Base-by-base conservation (phyloP, 92 coral and sea anemone genomes). In the Pocillopora meandrina region DNA sequence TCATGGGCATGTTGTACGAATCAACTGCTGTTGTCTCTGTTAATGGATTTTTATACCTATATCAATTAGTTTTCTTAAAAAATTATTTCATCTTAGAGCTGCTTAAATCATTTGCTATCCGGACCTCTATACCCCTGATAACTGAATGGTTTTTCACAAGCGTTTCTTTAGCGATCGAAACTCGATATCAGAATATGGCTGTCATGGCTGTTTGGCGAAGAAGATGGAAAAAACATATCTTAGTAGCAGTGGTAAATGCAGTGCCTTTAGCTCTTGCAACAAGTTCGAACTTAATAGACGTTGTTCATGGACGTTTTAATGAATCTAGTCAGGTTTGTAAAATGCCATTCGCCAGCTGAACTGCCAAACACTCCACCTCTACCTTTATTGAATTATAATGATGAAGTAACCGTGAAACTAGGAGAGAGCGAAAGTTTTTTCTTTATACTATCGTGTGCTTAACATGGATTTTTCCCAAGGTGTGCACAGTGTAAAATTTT, bases 1-100 rank as follows among this genome's bases (percentile, higher is more conserved):
- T 85, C 35, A 85, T 68, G 85, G 78, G 89, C 76, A 84, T 84
- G 87, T 12, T 84, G 65, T 67, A 69, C 9, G 79, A 82, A 71
- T 82, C 86, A 73, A 61, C 61, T 59, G 77, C 79, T 20, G 72
- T 82, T 12, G 86, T 82, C 52, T 59, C 86, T 59, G 86, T 82
- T 59, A 82, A 82, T 20, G 79, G 86, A 2, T 57, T 71, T 42
- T 35, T 82, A 21, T 56, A 35, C 21, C 21, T 82, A 59, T 82
- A 80, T 80, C 75, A 80, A 80, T 66, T 23, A 52, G 31, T 80
- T 26, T 80, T 62, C 61, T 64, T 63, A 78, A 8, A 33, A 64
- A 26, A 78, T 12, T 42, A 31, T 1, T n/a, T 71, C 11, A 57
- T 31, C 11, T 77, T 61, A 61, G 7, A 34, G n/a, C 10, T 69